A percentile compares a stretch with the other conserved stretches of the same genome.
phyloP scores from a whole-genome alignment of 2,797 vertebrate genomes.

The Buphagus erythrorhynchus region DNA sequence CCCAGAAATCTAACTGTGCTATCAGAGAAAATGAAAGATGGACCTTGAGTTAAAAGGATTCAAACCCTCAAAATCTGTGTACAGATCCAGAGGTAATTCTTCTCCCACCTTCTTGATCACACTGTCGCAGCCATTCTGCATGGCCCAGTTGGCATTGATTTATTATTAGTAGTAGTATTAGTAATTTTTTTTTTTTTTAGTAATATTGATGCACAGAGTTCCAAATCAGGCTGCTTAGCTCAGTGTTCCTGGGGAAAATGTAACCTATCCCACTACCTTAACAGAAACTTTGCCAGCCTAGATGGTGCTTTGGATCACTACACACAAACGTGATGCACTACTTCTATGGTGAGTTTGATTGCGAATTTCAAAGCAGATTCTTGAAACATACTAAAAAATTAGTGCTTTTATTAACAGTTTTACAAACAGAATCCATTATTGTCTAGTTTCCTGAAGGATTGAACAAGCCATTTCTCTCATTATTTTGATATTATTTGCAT shows the following conservation, averaged over 20 bases:
- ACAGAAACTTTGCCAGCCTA: conserved; percentile 6
- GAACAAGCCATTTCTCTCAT: conserved; percentile 48
- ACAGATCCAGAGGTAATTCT: background rate
- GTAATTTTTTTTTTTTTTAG: background rate
- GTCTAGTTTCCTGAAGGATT: conserved; percentile 63
- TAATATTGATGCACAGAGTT: background rate
- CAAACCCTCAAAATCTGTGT: background rate
- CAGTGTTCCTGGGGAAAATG: background rate
- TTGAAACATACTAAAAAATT: conserved; percentile 73
- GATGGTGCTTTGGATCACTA: background rate
- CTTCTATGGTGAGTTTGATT: conserved; percentile 10
- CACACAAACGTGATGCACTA: background rate
- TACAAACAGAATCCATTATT: conserved; percentile 71
- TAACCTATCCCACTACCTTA: conserved; percentile 9
- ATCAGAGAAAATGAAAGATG: background rate
- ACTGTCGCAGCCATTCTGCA: background rate
- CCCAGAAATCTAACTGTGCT: background rate
- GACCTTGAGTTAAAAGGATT: conserved; percentile 5
- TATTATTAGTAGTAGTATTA: background rate
- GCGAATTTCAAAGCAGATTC: conserved; percentile 54
- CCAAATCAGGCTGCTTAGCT: conserved; percentile 19
- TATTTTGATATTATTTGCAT: conserved; percentile 28
- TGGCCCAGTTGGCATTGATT: background rate
- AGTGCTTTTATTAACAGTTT: conserved; percentile 76
- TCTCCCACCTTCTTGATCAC: background rate